A percentile compares a stretch with the other conserved stretches of the same genome.
Evolutionary conservation across 2,113 vertebrate genomes (phyloP).

Genomic region (Sebastes fasciatus): DNA sequence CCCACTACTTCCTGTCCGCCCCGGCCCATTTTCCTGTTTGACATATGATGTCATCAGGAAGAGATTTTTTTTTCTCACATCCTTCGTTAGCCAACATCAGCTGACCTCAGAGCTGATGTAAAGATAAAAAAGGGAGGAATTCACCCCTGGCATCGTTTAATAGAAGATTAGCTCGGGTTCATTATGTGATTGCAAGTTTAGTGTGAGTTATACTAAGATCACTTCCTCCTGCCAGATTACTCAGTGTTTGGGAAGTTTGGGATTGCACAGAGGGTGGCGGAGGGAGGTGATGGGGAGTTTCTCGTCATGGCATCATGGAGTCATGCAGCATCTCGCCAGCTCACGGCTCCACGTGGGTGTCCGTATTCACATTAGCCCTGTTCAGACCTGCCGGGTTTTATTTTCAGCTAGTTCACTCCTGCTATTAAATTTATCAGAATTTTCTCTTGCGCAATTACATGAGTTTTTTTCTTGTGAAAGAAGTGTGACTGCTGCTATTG

Average conservation of each 20-base stretch:
- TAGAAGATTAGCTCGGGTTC: not conserved
- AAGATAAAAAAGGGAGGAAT: slow-evolving; percentile 18
- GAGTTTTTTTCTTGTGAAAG: not conserved
- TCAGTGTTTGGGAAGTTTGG: slow-evolving; percentile 34
- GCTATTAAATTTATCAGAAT: not conserved
- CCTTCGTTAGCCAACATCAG: slow-evolving; percentile 26
- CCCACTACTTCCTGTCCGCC: slow-evolving; percentile 71
- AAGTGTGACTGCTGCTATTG: not conserved
- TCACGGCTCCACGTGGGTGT: not conserved
- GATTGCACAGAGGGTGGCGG: not conserved
- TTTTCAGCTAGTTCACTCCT: not conserved
- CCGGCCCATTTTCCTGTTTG: slow-evolving; percentile 74
- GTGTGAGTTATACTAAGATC: slow-evolving; percentile 31
- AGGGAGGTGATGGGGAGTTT: slow-evolving; percentile 4
- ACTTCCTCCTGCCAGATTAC: slow-evolving; percentile 46
- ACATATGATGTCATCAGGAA: slow-evolving; percentile 77
- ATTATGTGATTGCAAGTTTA: slow-evolving; percentile 2
- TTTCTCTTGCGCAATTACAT: not conserved
- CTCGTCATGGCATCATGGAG: slow-evolving; percentile 1
- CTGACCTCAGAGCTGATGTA: slow-evolving; percentile 50
- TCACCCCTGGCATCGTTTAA: slow-evolving; percentile 9
- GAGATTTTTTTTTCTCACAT: slow-evolving; percentile 42
- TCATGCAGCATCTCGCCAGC: not conserved
- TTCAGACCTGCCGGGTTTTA: not conserved
- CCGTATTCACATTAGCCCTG: not conserved